Evolutionary conservation across 2,113 vertebrate species (phyloP).

Genomic region (Oreochromis niloticus): DNA sequence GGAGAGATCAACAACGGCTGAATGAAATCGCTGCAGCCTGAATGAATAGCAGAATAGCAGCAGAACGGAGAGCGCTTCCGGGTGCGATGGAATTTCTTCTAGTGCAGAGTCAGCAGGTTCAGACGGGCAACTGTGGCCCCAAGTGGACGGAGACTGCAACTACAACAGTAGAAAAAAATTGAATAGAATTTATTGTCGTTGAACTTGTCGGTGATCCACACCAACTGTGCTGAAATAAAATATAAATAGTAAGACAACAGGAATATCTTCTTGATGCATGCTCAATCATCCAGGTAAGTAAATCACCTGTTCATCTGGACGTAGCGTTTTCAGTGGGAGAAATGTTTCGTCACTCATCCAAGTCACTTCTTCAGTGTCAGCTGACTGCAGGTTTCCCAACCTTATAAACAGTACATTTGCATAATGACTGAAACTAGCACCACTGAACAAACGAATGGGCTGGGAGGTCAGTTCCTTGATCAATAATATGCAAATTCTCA

Average conservation of each 20-base stretch:
- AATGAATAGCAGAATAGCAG: slow-evolving; percentile 17
- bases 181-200: background rate
- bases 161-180: background rate
- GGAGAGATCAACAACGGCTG: background rate
- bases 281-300: background rate
- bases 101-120: slow-evolving; percentile 11
- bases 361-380: background rate
- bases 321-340: background rate
- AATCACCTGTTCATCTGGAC: background rate
- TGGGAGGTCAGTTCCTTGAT: background rate
- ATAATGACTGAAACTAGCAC: background rate
- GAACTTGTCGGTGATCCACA: background rate
- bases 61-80: slow-evolving; percentile 42
- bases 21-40: background rate
- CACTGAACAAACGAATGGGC: accelerated
- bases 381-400: background rate
- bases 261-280: background rate
- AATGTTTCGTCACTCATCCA: background rate
- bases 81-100: slow-evolving; percentile 31
- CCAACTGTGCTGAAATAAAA: background rate
- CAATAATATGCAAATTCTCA: background rate
- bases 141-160: background rate
- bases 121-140: background rate
- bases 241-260: background rate
- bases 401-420: background rate